Base-by-base conservation (phyloP, 2,888 invertebrate genomes). In the Ophonus ardosiacus region DNA sequence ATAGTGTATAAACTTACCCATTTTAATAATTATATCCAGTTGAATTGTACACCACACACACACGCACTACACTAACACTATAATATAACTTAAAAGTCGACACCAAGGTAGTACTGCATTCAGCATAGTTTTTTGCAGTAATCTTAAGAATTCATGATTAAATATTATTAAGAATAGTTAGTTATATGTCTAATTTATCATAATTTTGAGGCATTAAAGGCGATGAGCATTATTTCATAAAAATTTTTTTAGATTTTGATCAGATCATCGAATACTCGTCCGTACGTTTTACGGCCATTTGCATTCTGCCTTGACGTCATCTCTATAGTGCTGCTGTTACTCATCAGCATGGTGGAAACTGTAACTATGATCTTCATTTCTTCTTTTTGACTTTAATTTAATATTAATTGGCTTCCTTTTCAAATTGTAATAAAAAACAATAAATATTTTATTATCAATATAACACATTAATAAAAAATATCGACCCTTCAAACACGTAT, bases 191-290 rank as follows among this genome's bases (percentile, higher is more conserved):
- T 85, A 85, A 71, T 85, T 79, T 80, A 59, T 85, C 85, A 85
- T 85, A 80, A 80, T 85, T 85, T 85, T 38, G 85, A 68, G 85
- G 85, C 85, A 85, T 85, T 85, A 78, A 85, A 57, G 51, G 68
- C 85, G 85, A 85, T 85, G 85, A 68, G 40, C 68, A 79, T 80
- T 85, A 80, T 68, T 84, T 80, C 85, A 85, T 85, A 40, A 24
- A 24, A 71, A 85, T 65, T 85, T 85, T 71, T 85, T 18, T 59
- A 76, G 85, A 85, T 80, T 80, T 80, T 84, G 63, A 78, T 71
- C 71, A 31, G 85, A 85, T 38, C 85, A 85, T 85, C 80, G 51
- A 85, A 79, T 71, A 85, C 79, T 85, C 80, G 79, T 57, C 71
- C 71, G 79, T 80, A 85, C 65, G 84, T 65, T 71, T 59, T 57